phyloP scores from a whole-genome alignment of 2,888 invertebrate genomes.

The Parnassius orleans region DNA sequence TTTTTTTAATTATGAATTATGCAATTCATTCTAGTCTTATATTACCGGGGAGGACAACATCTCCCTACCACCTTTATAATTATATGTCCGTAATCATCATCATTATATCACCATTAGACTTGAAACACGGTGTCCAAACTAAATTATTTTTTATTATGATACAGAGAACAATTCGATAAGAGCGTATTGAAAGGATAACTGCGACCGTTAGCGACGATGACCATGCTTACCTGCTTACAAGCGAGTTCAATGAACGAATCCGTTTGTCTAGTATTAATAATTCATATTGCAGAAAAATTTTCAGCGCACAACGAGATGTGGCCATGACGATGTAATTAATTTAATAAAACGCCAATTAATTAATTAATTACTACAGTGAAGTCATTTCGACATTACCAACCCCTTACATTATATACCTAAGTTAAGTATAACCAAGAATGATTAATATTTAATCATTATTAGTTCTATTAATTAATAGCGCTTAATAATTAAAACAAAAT shows the following conservation, averaged over 20 bases:
- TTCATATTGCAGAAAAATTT: constrained; percentile 58
- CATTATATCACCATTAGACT: background rate
- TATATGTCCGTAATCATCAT: no score
- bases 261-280: constrained; percentile 70
- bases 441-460: no score
- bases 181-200: constrained; percentile 32
- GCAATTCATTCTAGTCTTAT: no score
- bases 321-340: constrained; percentile 26
- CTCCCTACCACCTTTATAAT: no score
- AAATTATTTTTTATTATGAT: background rate
- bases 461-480: no score
- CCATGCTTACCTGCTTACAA: constrained; percentile 37
- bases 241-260: constrained; percentile 57
- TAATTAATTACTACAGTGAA: constrained; percentile 4
- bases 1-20: no score
- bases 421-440: no score
- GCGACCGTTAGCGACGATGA: constrained; percentile 39
- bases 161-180: background rate
- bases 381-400: no score
- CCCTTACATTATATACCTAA: no score
- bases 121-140: background rate
- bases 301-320: constrained; percentile 47
- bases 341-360: constrained; percentile 23
- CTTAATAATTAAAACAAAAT: no score
- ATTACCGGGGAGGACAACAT: no score